Percentiles rank a stretch among this genome's conserved stretches.
Evolutionary conservation across 2,797 vertebrate species (phyloP).

Genomic region (Dallia pectoralis): DNA sequence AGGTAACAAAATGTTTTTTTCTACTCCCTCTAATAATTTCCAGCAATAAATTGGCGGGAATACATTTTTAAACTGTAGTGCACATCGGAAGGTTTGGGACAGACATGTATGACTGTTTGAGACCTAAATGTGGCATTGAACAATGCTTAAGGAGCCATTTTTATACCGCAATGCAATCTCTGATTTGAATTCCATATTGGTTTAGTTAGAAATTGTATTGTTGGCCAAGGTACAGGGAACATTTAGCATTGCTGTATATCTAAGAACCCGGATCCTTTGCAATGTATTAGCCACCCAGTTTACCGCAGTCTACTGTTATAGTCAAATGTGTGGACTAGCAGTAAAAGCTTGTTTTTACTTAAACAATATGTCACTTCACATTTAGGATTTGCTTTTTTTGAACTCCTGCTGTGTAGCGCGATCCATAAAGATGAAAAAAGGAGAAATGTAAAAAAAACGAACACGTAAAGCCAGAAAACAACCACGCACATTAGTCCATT

Average conservation of each 20-base stretch:
- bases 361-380: not conserved
- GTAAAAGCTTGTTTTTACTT: not conserved
- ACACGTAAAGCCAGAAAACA: not conserved
- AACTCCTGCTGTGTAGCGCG: not conserved
- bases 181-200: conserved; percentile 61
- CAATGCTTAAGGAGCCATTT: not conserved
- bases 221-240: conserved; percentile 29
- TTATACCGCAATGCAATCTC: conserved; percentile 21
- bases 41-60: too few relatives aligned
- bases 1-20: conserved; percentile 26
- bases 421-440: not conserved
- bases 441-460: not conserved
- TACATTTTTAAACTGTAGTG: not conserved
- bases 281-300: conserved; percentile 13
- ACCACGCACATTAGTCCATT: not conserved
- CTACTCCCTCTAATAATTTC: conserved; percentile 11
- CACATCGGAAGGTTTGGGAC: conserved; percentile 19
- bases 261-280: conserved; percentile 20
- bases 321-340: not conserved
- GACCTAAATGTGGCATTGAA: not conserved
- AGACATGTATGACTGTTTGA: not conserved
- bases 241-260: conserved; percentile 33
- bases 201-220: conserved; percentile 40
- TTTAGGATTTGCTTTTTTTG: not conserved
- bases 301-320: conserved; percentile 8